Conservation (phyloP, 35 echinoderm and acorn worm species). For the Eucidaris tribuloides region DNA sequence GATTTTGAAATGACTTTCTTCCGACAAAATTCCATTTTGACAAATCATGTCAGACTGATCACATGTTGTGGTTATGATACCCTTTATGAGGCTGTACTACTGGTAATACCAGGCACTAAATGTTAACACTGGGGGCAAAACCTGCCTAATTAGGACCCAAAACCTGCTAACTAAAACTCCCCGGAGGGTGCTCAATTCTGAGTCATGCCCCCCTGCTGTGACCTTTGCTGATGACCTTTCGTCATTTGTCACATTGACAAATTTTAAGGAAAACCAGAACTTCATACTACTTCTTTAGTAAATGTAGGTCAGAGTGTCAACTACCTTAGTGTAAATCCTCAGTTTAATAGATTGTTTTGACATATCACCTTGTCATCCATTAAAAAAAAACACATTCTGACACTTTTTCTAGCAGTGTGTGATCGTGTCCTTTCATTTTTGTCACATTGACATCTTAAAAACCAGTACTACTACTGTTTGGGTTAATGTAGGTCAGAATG, state of each 20-base stretch:
- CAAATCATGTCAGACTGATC: background rate
- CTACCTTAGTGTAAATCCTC: background rate
- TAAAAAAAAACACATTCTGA: background rate
- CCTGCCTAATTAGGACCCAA: background rate
- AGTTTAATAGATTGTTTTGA: background rate
- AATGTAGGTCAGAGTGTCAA: too few relatives aligned
- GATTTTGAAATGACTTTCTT: background rate
- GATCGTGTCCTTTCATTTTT: too few relatives aligned
- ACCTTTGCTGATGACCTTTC: background rate
- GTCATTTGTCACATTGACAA: background rate
- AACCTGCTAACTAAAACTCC: background rate
- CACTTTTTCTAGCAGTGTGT: background rate
- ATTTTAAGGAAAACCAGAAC: background rate
- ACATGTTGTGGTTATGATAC: background rate
- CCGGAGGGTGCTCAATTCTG: background rate
- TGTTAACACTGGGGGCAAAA: background rate
- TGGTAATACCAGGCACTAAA: background rate
- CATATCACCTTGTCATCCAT: background rate
- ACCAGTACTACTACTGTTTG: too few relatives aligned
- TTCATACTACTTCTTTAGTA: background rate
- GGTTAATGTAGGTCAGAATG: too few relatives aligned
- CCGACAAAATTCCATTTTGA: background rate
- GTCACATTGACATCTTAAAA: too few relatives aligned
- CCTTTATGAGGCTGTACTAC: background rate
- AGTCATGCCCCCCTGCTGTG: constrained; percentile 9